Percentiles rank a stretch among this genome's conserved stretches.
Evolutionary conservation across 2,113 vertebrate species (phyloP).

Genomic region (Montifringilla adamsi): DNA sequence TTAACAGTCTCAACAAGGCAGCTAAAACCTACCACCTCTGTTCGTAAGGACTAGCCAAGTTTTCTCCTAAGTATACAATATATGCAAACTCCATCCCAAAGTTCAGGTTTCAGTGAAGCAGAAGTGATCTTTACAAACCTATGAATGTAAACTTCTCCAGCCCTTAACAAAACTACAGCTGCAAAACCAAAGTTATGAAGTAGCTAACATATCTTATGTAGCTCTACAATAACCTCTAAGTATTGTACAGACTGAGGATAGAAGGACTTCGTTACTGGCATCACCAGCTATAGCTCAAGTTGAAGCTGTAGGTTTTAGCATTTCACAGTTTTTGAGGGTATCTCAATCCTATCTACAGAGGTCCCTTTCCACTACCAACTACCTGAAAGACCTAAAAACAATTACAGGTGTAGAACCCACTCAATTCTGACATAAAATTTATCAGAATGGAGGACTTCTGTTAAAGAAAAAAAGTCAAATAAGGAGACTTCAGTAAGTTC

Average conservation of each 20-base stretch:
- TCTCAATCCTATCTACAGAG: not conserved
- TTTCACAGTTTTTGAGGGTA: not conserved
- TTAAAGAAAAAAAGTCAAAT: not conserved
- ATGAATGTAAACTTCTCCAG: not conserved
- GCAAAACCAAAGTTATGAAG: not conserved
- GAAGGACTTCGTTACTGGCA: not conserved
- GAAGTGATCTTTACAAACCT: not conserved
- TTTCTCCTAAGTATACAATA: not conserved
- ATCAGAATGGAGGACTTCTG: not conserved
- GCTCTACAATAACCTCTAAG: not conserved
- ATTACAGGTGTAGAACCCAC: not conserved
- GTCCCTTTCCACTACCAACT: not conserved
- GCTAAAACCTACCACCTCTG: not conserved
- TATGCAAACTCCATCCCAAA: not conserved
- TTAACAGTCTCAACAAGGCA: not conserved
- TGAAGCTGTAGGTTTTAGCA: not conserved
- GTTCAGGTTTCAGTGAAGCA: not conserved
- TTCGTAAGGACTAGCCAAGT: not conserved
- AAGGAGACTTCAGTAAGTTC: not conserved
- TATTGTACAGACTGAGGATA: not conserved
- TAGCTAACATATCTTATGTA: not conserved
- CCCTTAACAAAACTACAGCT: not conserved
- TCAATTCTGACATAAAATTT: not conserved
- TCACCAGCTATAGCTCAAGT: not conserved
- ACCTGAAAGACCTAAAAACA: not conserved